These are phyloP conservation scores for Parasteatoda lunata DNA, from an alignment of 2,888 invertebrate genomes.

Conservation along the genomic window DNA sequence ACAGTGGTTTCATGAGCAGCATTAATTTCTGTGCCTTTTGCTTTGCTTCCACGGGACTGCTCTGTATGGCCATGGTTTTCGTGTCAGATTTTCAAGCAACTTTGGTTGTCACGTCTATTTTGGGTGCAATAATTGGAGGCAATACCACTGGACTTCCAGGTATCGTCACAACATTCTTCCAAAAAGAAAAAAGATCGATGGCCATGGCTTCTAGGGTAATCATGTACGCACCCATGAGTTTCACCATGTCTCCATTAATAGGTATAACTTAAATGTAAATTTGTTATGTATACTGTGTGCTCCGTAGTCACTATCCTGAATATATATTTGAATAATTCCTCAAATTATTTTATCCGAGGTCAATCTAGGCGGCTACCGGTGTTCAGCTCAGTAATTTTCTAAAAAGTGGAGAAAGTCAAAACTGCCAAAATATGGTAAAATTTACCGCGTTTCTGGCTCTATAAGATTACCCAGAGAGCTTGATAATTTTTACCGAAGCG, in stretches of 20 bases:
- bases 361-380: too few relatives aligned
- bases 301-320: too few relatives aligned
- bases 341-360: too few relatives aligned
- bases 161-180: slow-evolving; percentile 12
- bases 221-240: slow-evolving; percentile 21
- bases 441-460: too few relatives aligned
- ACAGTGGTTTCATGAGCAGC: slow-evolving; percentile 8
- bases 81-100: neutral
- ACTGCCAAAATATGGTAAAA: too few relatives aligned
- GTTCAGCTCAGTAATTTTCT: too few relatives aligned
- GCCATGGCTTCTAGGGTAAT: slow-evolving; percentile 27
- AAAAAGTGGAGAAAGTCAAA: too few relatives aligned
- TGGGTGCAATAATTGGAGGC: slow-evolving; percentile 9
- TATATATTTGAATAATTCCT: too few relatives aligned
- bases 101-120: neutral
- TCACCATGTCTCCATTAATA: slow-evolving; percentile 17
- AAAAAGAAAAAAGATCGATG: slow-evolving; percentile 24
- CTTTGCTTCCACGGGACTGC: slow-evolving; percentile 6
- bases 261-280: neutral
- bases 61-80: neutral
- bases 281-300: too few relatives aligned
- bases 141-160: slow-evolving; percentile 19
- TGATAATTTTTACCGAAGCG: too few relatives aligned
- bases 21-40: slow-evolving; percentile 18
- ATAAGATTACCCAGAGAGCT: too few relatives aligned